Evolutionary conservation across 2,888 invertebrate species (phyloP).

Genomic region (Synergus itoensis): DNA sequence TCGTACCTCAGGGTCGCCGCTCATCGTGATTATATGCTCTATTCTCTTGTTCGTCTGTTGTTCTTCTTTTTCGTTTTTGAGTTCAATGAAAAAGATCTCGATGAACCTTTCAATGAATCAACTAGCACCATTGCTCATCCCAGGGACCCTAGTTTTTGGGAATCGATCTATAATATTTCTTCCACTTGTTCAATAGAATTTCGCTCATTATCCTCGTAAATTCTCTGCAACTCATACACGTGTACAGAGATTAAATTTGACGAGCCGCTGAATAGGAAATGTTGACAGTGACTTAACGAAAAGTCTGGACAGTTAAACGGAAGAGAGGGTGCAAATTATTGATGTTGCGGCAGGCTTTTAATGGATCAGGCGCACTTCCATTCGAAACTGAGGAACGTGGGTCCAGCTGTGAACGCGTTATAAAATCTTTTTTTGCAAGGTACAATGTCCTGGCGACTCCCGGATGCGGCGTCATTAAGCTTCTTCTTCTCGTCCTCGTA

Average conservation of each 20-base stretch:
- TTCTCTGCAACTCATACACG: too few relatives aligned
- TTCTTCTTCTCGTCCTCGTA: slow-evolving; percentile 40
- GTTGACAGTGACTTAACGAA: slow-evolving; percentile 40
- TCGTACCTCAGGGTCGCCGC: slow-evolving; percentile 66
- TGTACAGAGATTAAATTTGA: too few relatives aligned
- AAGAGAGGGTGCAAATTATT: slow-evolving; percentile 64
- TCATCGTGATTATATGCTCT: slow-evolving; percentile 70
- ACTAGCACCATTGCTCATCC: not conserved
- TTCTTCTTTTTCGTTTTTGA: slow-evolving; percentile 49
- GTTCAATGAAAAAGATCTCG: not conserved
- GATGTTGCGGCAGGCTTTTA: slow-evolving; percentile 66
- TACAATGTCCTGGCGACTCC: slow-evolving; percentile 70
- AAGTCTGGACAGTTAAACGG: slow-evolving; percentile 45
- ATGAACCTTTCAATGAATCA: not conserved
- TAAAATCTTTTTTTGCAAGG: slow-evolving; percentile 57
- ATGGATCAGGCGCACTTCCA: slow-evolving; percentile 65
- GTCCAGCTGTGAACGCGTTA: slow-evolving; percentile 72
- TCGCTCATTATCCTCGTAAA: too few relatives aligned
- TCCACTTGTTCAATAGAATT: too few relatives aligned
- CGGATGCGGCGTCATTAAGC: slow-evolving; percentile 74
- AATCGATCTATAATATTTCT: not conserved
- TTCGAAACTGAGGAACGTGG: slow-evolving; percentile 61
- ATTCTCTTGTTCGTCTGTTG: slow-evolving; percentile 62
- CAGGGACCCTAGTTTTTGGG: not conserved
- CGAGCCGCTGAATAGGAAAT: not conserved